Base-by-base conservation (phyloP, 2,113 vertebrate species). In the human region DNA sequence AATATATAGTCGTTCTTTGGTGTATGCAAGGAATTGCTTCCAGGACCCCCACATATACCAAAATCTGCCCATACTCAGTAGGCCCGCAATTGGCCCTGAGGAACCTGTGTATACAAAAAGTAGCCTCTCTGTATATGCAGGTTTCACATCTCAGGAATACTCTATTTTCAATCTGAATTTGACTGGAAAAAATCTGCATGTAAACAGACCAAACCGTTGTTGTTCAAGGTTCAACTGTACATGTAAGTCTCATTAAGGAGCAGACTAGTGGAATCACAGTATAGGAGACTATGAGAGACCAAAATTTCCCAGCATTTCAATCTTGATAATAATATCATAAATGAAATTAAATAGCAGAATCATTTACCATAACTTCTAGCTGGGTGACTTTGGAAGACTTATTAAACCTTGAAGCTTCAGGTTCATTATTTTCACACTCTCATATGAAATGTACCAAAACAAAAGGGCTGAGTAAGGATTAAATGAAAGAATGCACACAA, bases 271-370 rank as follows among this genome's bases (percentile, higher is more conserved):
- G 59, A 92, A 73, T 70, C 61, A 50, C 4, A 89, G 86, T 50
- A n/a, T 1, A 89, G 25, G 35, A 91, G 35, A 50, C 4, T 27
- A 3, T 10, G 32, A 93, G 22, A 94, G 10, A 75, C 27, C 85
- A 79, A 83, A 91, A 87, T 75, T 76, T 30, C 20, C 10, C 27
- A 87, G 48, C 4, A 25, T 75, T 80, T 83, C 45, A 92, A 40
- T 96, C 35, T 92, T 75, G 27, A 40, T 82, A 48, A 79, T 48
- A 81, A n/a, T 70, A 45, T 89, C 55, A 76, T 80, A 40, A 94
- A 79, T 93, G 76, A 80, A 79, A 92, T 94, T 50, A 80, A 91
- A 79, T 45, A 90, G 55, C 45, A 40, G 43, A 92, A 57, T 79
- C 66, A 85, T 78, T 94, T 84, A 72, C 10, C 32, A 35, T 73